These are phyloP conservation scores for Papilio polyxenes DNA, from an alignment of 1,140 invertebrate species.

Conservation along the genomic window DNA sequence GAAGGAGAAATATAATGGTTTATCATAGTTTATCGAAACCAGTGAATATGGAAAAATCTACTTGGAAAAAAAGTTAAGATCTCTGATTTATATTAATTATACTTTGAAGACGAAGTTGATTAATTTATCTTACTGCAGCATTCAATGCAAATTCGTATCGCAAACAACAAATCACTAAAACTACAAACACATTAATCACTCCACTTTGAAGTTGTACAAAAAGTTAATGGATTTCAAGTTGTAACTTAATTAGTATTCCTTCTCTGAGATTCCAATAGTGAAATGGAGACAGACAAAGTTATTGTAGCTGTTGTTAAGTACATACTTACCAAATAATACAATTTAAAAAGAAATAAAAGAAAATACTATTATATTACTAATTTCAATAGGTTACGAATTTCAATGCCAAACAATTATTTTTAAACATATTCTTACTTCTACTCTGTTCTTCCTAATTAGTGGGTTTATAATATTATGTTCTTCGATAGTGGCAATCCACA, in stretches of 20 bases:
- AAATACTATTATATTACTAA: too few species aligned
- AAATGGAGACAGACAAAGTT: not conserved
- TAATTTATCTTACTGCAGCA: not conserved
- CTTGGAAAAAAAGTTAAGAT: not conserved
- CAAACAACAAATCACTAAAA: conserved; percentile 4
- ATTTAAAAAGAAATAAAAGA: not conserved
- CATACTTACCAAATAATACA: not conserved
- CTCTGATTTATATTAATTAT: not conserved
- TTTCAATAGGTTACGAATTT: too few species aligned
- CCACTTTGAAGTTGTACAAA: not conserved
- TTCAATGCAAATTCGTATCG: conserved; percentile 17
- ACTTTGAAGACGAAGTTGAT: not conserved
- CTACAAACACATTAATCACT: conserved; percentile 20
- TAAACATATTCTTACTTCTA: too few species aligned
- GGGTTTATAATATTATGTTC: too few species aligned
- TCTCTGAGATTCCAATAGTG: not conserved
- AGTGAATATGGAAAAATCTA: not conserved
- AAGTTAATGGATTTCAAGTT: conserved; percentile 30
- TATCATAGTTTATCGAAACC: not conserved
- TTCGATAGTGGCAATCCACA: too few species aligned
- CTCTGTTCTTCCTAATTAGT: too few species aligned
- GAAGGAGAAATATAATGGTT: not conserved
- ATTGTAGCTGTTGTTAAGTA: not conserved
- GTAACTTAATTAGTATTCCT: conserved; percentile 23
- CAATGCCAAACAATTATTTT: too few species aligned